A percentile compares a stretch with the other conserved stretches of the same genome.
Evolutionary conservation across 2,888 invertebrate genomes (phyloP).

Genomic region (Maniola hyperantus): DNA sequence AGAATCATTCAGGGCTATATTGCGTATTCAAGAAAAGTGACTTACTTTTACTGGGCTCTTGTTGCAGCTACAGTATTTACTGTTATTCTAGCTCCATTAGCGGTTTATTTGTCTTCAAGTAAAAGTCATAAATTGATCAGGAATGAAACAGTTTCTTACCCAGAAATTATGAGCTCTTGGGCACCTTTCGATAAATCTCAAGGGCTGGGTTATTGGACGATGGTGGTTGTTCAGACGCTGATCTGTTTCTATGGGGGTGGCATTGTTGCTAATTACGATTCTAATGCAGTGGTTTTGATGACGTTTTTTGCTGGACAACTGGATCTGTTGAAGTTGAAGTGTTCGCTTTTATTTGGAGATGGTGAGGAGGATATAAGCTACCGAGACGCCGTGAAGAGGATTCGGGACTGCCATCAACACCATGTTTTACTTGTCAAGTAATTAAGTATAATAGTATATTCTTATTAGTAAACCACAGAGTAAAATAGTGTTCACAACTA

Average conservation of each 20-base stretch:
- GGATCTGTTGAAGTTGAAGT: conserved; percentile 58
- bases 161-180: conserved; percentile 74
- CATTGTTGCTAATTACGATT: conserved; percentile 68
- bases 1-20: conserved; percentile 55
- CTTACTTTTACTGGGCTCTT: conserved; percentile 63
- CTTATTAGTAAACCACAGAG: too few species aligned
- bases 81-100: conserved; percentile 61
- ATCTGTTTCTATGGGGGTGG: conserved; percentile 69
- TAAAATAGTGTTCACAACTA: too few species aligned
- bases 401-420: conserved; percentile 60
- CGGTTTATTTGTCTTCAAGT: conserved; percentile 51
- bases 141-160: conserved; percentile 57
- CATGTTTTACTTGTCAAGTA: conserved; percentile 62
- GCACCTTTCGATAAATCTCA: conserved; percentile 60
- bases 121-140: conserved; percentile 45
- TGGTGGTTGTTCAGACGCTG: conserved; percentile 53
- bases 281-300: conserved; percentile 68
- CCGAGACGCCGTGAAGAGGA: conserved; percentile 49
- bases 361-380: conserved; percentile 43
- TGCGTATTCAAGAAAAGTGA: conserved; percentile 61
- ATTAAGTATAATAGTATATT: conserved; percentile 16
- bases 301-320: conserved; percentile 70
- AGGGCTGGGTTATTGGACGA: conserved; percentile 59
- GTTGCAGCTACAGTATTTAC: conserved; percentile 60
- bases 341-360: conserved; percentile 56